A percentile compares a stretch with the other conserved stretches of the same genome.
Evolutionary conservation across 2,888 invertebrate genomes (phyloP).

Genomic region (Ischnura elegans): DNA sequence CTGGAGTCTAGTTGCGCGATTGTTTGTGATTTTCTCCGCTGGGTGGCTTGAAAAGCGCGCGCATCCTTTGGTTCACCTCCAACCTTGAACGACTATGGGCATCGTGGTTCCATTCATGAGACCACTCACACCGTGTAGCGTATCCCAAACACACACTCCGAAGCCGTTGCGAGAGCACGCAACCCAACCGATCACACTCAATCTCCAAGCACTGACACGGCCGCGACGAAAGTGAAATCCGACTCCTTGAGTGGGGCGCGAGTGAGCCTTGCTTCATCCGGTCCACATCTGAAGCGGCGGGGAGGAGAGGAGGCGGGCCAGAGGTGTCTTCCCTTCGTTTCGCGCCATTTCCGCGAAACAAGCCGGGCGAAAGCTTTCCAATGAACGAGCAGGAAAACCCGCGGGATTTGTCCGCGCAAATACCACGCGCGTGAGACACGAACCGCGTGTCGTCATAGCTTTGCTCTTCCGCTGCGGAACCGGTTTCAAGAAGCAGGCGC

Average conservation of each 20-base stretch:
- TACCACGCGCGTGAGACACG: background rate
- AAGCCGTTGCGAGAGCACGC: background rate
- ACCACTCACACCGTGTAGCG: background rate
- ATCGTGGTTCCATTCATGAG: background rate
- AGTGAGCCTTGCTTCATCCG: background rate
- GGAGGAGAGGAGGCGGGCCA: background rate
- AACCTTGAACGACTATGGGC: background rate
- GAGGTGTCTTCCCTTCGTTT: background rate
- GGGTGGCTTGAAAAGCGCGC: slow-evolving; percentile 13
- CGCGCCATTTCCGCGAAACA: slow-evolving; percentile 27
- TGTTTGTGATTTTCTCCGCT: background rate
- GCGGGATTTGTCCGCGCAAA: background rate
- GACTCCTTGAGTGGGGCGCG: background rate
- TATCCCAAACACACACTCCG: background rate
- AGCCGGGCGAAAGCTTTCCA: slow-evolving; percentile 8
- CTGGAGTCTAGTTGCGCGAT: background rate
- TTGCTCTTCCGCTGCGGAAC: background rate
- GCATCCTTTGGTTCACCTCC: background rate
- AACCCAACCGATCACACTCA: background rate
- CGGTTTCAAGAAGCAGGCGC: background rate
- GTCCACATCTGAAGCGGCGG: background rate
- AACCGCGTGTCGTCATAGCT: background rate
- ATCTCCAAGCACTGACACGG: background rate
- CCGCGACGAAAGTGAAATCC: background rate
- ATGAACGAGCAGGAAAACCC: background rate